phyloP scores from a whole-genome alignment of 2,888 invertebrate species.

The Diarsia dahlii region DNA sequence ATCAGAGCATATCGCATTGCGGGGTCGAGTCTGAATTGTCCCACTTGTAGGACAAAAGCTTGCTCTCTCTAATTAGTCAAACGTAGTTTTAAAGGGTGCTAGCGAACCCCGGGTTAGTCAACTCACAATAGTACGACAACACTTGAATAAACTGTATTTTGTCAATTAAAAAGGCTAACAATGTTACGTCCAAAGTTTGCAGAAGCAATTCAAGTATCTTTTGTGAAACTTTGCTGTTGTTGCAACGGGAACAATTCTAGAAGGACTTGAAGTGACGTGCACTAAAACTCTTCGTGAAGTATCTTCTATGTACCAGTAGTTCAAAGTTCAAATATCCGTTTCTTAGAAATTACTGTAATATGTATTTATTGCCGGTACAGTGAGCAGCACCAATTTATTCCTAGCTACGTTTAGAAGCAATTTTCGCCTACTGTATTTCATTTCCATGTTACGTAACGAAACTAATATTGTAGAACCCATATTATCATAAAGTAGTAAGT shows the following conservation, averaged over 20 bases:
- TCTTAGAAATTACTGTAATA: too few relatives aligned
- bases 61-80: conserved; percentile 37
- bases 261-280: neutral
- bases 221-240: neutral
- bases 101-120: neutral
- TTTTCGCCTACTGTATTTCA: too few relatives aligned
- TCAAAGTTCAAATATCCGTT: neutral
- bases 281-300: neutral
- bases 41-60: neutral
- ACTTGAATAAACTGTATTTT: neutral
- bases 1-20: neutral
- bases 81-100: neutral
- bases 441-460: too few relatives aligned
- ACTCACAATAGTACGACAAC: too few relatives aligned
- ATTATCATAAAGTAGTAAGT: too few relatives aligned
- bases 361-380: too few relatives aligned
- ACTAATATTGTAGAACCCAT: too few relatives aligned
- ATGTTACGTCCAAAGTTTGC: neutral
- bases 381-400: too few relatives aligned
- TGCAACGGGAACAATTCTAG: neutral
- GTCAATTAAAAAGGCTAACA: conserved; percentile 3
- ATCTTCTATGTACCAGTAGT: neutral
- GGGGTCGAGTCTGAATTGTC: neutral
- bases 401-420: too few relatives aligned
- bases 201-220: neutral